phyloP scores from a whole-genome alignment of 1,140 invertebrate species.

The Triops cancriformis region DNA sequence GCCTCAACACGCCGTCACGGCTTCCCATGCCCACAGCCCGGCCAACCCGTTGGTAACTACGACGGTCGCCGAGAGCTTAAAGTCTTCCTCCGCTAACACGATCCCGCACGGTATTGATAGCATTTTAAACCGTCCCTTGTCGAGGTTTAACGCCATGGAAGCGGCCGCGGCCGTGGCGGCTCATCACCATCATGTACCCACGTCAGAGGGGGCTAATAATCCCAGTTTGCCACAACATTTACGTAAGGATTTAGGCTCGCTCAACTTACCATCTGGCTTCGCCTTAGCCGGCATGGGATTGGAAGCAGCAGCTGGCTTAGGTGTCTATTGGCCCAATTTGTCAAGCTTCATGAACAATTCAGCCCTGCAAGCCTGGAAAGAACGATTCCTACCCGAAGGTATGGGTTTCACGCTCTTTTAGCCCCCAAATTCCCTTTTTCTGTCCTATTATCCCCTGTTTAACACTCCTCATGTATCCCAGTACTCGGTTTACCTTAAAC shows the following conservation, averaged over 20 bases:
- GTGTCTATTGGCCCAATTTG: conserved; percentile 25
- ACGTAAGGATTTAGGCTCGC: background rate
- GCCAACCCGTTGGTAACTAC: background rate
- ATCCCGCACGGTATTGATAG: conserved; percentile 28
- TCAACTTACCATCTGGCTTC: conserved; percentile 17
- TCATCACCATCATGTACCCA: conserved; percentile 3
- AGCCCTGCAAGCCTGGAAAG: conserved; percentile 26
- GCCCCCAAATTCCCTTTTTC: background rate
- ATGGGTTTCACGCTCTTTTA: background rate
- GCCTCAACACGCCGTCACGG: background rate
- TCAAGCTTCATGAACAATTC: conserved; percentile 20
- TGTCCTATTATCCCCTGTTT: too few relatives aligned
- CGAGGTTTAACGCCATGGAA: background rate
- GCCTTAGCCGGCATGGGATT: conserved; percentile 14
- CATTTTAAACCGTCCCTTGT: conserved; percentile 26
- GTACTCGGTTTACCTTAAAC: too few relatives aligned
- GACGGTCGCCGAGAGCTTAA: background rate
- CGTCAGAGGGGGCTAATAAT: conserved; percentile 15
- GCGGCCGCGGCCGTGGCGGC: background rate
- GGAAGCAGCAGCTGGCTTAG: conserved; percentile 13
- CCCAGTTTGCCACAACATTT: conserved; percentile 14
- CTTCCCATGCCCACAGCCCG: background rate
- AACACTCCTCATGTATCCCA: too few relatives aligned
- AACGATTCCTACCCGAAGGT: conserved; percentile 21
- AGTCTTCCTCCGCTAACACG: background rate